A percentile compares a stretch with the other conserved stretches of the same genome.
phyloP scores from a whole-genome alignment of 37 sponge, comb jelly and placozoan genomes.

The Dysidea cf. avara region DNA sequence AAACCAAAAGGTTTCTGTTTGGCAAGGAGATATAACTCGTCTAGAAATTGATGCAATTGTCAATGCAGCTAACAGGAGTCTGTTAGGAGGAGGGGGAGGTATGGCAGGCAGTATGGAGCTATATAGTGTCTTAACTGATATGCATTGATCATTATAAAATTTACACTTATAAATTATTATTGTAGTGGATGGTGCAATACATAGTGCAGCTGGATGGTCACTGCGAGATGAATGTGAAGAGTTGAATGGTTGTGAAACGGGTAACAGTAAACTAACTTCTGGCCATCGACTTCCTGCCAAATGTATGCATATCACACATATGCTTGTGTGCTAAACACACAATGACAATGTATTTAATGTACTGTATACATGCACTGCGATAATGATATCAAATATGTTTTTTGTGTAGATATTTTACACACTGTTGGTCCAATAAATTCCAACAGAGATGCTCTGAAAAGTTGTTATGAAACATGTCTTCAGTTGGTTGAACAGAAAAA shows the following conservation, averaged over 20 bases:
- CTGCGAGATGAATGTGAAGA: conserved; percentile 68
- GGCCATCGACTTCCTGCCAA: conserved; percentile 87
- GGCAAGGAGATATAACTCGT: conserved; percentile 88
- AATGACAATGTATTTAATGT: too few relatives aligned
- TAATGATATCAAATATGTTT: background rate
- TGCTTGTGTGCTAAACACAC: too few relatives aligned
- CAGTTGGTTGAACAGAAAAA: conserved; percentile 54
- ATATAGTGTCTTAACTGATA: background rate
- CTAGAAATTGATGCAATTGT: conserved; percentile 96
- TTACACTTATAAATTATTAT: background rate
- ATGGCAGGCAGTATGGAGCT: background rate
- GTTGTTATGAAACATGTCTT: conserved; percentile 71
- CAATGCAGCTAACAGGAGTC: conserved; percentile 91
- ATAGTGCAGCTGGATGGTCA: conserved; percentile 70
- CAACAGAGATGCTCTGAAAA: conserved; percentile 24
- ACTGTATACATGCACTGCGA: too few relatives aligned
- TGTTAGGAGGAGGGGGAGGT: conserved; percentile 94
- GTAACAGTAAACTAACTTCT: conserved; percentile 73
- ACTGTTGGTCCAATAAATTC: conserved; percentile 82
- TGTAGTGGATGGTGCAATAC: conserved; percentile 90
- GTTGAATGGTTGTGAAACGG: conserved; percentile 70
- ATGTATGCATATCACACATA: too few relatives aligned
- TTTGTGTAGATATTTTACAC: conserved; percentile 74
- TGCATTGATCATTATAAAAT: too few relatives aligned
- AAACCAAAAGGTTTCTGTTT: conserved; percentile 75